Evolutionary conservation across 53 echinoderm and acorn worm species (phyloP).

Genomic region (Holothuria scabra): DNA sequence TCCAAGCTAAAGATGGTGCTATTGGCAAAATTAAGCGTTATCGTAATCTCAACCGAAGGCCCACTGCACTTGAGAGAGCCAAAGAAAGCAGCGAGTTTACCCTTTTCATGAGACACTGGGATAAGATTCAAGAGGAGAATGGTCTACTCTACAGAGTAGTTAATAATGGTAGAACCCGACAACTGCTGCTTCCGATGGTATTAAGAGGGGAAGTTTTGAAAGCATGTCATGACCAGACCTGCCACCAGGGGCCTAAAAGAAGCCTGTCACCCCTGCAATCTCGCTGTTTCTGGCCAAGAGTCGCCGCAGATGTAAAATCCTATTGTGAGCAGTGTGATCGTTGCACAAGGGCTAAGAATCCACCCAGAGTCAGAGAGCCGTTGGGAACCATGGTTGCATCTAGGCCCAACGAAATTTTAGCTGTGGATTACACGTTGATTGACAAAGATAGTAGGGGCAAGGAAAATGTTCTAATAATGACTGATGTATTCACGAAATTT

Average conservation of each 20-base stretch:
- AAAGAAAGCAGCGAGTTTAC: constrained; percentile 1
- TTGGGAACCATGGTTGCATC: too few relatives aligned
- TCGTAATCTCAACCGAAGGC: neutral
- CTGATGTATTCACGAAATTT: too few relatives aligned
- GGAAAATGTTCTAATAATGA: too few relatives aligned
- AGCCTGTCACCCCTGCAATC: constrained; percentile 1
- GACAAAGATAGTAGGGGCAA: too few relatives aligned
- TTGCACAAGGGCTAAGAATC: constrained; percentile 47
- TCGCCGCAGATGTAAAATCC: neutral
- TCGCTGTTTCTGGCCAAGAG: too few relatives aligned
- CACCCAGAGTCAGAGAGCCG: constrained; percentile 4
- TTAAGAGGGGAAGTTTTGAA: constrained; percentile 1
- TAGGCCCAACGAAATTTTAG: too few relatives aligned
- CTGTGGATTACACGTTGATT: too few relatives aligned
- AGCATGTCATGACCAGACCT: constrained; percentile 26
- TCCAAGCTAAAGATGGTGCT: constrained; percentile 39
- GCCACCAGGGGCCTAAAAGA: constrained; percentile 35
- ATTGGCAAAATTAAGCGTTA: constrained; percentile 22
- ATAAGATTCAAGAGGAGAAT: constrained; percentile 42
- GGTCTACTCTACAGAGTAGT: constrained; percentile 24
- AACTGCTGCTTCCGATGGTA: constrained; percentile 34
- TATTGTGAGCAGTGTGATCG: constrained; percentile 51
- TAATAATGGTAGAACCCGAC: neutral
- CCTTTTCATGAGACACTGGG: constrained; percentile 35
- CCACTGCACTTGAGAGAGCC: constrained; percentile 15